A percentile compares a stretch with the other conserved stretches of the same genome.
Conservation (phyloP, 2,113 vertebrate species). For the Fulica atra region DNA sequence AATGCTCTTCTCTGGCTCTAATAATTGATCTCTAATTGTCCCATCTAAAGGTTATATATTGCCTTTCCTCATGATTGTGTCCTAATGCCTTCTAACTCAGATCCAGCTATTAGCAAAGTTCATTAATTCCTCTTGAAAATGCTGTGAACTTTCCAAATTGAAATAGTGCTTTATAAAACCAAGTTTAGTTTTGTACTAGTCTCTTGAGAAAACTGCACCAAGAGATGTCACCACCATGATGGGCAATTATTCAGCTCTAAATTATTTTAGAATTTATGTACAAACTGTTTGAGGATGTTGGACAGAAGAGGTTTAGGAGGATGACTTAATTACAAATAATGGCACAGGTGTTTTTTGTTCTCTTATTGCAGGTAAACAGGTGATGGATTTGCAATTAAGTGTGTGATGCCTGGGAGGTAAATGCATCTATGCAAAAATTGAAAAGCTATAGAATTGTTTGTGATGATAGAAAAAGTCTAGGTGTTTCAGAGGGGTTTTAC, state of each 20-base stretch:
- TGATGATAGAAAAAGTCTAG: not conserved
- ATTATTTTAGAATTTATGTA: not conserved
- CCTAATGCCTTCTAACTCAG: conserved; percentile 46
- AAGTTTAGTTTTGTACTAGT: not conserved
- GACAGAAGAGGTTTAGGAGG: not conserved
- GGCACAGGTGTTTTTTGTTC: conserved; percentile 7
- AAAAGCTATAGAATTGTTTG: not conserved
- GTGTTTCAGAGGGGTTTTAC: not conserved
- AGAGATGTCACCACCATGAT: not conserved
- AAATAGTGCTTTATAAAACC: not conserved
- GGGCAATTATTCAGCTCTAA: not conserved
- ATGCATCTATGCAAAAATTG: not conserved
- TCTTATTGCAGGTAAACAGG: not conserved
- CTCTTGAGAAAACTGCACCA: not conserved
- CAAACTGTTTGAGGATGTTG: not conserved
- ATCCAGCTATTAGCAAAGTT: conserved; percentile 56
- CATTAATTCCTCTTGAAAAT: conserved; percentile 63
- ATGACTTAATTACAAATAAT: conserved; percentile 30
- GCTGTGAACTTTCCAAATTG: conserved; percentile 45
- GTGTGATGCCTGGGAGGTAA: not conserved
- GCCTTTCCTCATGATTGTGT: conserved; percentile 59
- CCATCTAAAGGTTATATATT: conserved; percentile 69
- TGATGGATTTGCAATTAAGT: not conserved
- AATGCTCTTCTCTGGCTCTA: conserved; percentile 41
- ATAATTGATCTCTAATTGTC: conserved; percentile 71